Conservation (phyloP, 1,140 invertebrate species). For the Solenopsis invicta region DNA sequence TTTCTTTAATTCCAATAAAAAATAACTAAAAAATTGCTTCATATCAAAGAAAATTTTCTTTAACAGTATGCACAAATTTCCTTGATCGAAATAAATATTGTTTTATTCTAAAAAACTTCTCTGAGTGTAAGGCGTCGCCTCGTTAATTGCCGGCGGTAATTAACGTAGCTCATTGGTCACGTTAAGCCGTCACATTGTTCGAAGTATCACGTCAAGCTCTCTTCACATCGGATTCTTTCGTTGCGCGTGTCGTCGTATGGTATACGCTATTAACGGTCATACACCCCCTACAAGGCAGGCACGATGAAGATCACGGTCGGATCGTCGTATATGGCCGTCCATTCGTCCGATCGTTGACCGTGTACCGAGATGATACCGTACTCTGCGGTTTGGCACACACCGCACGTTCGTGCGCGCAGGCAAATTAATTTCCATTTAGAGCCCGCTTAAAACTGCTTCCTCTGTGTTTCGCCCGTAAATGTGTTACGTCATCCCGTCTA, state of each 20-base stretch:
- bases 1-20: too few species aligned
- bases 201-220: neutral
- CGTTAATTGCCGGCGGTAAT: slow-evolving; percentile 26
- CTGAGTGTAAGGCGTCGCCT: neutral
- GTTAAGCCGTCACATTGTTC: neutral
- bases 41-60: too few species aligned
- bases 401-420: slow-evolving; percentile 69
- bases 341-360: slow-evolving; percentile 80
- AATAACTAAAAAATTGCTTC: too few species aligned
- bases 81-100: too few species aligned
- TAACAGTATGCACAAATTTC: too few species aligned
- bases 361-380: slow-evolving; percentile 72
- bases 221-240: slow-evolving; percentile 22
- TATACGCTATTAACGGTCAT: slow-evolving; percentile 75
- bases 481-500: neutral
- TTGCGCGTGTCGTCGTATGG: neutral
- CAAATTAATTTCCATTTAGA: slow-evolving; percentile 79
- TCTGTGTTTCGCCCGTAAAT: slow-evolving; percentile 11
- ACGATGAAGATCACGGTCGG: slow-evolving; percentile 71
- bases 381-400: slow-evolving; percentile 58
- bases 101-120: too few species aligned
- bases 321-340: slow-evolving; percentile 71
- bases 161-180: neutral
- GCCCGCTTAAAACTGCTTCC: slow-evolving; percentile 45
- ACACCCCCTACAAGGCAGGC: slow-evolving; percentile 79